Evolutionary conservation across 64 coral and sea anemone genomes (phyloP).

Genomic region (Orbicella faveolata): DNA sequence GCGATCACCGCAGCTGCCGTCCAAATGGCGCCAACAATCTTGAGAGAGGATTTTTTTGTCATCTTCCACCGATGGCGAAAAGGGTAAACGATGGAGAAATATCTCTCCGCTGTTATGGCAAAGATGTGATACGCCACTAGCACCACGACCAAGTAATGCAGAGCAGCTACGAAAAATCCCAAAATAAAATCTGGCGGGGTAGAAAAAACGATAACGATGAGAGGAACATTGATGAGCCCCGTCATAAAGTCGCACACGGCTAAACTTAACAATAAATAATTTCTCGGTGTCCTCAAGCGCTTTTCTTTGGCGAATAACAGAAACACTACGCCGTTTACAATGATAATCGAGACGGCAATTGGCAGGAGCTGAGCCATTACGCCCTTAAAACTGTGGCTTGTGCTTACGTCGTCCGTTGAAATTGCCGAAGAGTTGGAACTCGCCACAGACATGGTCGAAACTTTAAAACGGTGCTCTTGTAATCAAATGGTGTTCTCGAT

Average conservation of each 20-base stretch:
- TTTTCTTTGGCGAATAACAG: constrained; percentile 40
- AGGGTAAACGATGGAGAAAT: constrained; percentile 32
- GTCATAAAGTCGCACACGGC: constrained; percentile 68
- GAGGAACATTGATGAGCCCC: constrained; percentile 50
- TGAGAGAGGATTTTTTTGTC: constrained; percentile 28
- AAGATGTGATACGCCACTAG: constrained; percentile 46
- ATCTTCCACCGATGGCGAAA: constrained; percentile 37
- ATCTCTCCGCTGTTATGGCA: constrained; percentile 31
- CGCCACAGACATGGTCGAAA: background rate
- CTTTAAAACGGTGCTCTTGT: too few relatives aligned
- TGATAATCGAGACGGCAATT: constrained; percentile 21
- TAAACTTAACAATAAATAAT: constrained; percentile 71
- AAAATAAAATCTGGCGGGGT: background rate
- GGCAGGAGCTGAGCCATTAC: constrained; percentile 7
- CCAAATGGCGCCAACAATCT: constrained; percentile 13
- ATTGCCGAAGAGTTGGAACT: background rate
- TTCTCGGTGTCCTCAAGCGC: constrained; percentile 37
- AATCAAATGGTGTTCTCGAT: too few relatives aligned
- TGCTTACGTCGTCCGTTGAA: background rate
- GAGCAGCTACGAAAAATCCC: background rate
- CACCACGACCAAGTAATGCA: constrained; percentile 22
- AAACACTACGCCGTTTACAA: constrained; percentile 64
- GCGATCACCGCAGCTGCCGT: background rate
- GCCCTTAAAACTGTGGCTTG: too few relatives aligned
- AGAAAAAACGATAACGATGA: background rate